A percentile compares a stretch with the other conserved stretches of the same genome.
These are phyloP conservation scores for Esox niger DNA, from an alignment of 2,113 vertebrate species.

Conservation along the genomic window DNA sequence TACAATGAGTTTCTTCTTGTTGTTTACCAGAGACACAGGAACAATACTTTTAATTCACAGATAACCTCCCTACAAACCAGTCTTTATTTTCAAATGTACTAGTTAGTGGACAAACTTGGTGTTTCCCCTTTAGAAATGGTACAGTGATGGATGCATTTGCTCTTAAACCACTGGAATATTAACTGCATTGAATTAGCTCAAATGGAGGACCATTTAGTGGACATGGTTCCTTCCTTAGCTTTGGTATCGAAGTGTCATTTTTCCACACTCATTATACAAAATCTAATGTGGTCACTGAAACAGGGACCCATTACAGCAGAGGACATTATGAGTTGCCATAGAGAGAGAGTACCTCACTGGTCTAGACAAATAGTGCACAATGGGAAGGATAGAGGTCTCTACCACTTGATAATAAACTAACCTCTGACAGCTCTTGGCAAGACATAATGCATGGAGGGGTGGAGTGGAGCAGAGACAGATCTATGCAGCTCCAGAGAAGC, in stretches of 20 bases:
- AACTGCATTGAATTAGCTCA: conserved; percentile 27
- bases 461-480: not conserved
- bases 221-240: conserved; percentile 3
- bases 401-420: conserved; percentile 17
- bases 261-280: conserved; percentile 2
- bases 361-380: conserved; percentile 6
- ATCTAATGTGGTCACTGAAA: conserved; percentile 7
- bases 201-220: conserved; percentile 29
- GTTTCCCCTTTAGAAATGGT: conserved; percentile 46
- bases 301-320: conserved; percentile 22
- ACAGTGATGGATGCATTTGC: conserved; percentile 54
- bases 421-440: not conserved
- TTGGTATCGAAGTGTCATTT: conserved; percentile 8
- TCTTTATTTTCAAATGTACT: conserved; percentile 1
- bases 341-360: not conserved
- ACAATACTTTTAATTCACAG: conserved; percentile 26
- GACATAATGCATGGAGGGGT: not conserved
- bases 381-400: conserved; percentile 20
- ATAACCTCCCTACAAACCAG: conserved; percentile 17
- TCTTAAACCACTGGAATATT: conserved; percentile 30
- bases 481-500: not conserved
- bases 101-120: conserved; percentile 22
- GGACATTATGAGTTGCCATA: no score
- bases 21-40: not conserved
- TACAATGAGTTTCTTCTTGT: not conserved